Evolutionary conservation across 2,797 vertebrate species (phyloP).

Genomic region (Dryobates pubescens): DNA sequence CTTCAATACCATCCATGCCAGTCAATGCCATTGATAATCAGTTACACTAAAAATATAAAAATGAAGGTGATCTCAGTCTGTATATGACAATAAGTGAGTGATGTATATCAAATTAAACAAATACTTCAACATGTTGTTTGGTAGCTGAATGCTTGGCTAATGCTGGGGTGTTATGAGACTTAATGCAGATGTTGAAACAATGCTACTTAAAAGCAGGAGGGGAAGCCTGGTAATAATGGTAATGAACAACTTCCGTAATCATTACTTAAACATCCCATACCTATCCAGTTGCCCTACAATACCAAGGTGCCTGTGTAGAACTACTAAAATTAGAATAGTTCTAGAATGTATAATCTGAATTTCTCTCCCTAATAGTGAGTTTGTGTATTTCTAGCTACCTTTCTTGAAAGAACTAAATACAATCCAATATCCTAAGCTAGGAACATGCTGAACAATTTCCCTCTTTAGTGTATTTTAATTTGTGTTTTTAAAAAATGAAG

Average conservation of each 20-base stretch:
- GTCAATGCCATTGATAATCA: neutral
- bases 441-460: neutral
- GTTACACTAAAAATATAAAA: slow-evolving; percentile 1
- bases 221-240: neutral
- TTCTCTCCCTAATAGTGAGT: neutral
- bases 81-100: neutral
- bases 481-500: neutral
- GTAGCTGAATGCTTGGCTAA: slow-evolving; percentile 8
- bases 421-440: neutral
- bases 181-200: neutral
- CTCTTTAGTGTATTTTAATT: neutral
- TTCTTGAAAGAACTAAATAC: neutral
- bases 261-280: neutral
- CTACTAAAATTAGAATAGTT: slow-evolving; percentile 22
- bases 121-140: slow-evolving; percentile 41
- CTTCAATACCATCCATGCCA: neutral
- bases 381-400: neutral
- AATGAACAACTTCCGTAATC: neutral
- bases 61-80: neutral
- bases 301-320: neutral
- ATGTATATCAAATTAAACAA: neutral
- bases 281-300: neutral
- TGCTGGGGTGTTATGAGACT: neutral
- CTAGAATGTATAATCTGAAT: neutral
- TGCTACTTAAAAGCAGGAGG: neutral